Conservation (phyloP, 1,140 invertebrate genomes). For the Dreissena rostriformis region DNA sequence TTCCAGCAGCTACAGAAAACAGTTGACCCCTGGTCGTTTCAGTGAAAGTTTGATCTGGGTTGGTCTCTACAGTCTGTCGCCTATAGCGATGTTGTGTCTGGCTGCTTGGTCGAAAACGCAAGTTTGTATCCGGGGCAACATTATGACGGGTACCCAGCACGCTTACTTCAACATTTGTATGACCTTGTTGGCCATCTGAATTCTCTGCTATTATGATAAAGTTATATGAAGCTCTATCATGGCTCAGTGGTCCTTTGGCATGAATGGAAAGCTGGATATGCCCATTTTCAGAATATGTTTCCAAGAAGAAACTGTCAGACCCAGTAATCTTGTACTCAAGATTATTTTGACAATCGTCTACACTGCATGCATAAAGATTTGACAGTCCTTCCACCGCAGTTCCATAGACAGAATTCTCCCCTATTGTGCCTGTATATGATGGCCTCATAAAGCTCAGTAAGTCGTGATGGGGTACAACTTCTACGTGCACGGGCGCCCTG, state of each 20-base stretch:
- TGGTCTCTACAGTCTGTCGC: slow-evolving; percentile 12
- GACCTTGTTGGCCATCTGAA: slow-evolving; percentile 7
- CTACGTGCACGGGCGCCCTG: slow-evolving; percentile 1
- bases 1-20: neutral
- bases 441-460: slow-evolving; percentile 3
- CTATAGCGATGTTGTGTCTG: neutral
- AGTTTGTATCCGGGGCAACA: neutral
- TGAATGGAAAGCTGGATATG: slow-evolving; percentile 34
- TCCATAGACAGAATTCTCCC: neutral
- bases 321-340: slow-evolving; percentile 37
- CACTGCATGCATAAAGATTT: slow-evolving; percentile 25
- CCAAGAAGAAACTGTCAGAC: slow-evolving; percentile 21
- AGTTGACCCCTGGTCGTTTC: slow-evolving; percentile 25
- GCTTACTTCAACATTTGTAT: slow-evolving; percentile 13
- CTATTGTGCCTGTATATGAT: slow-evolving; percentile 8
- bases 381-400: slow-evolving; percentile 31
- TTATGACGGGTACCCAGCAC: neutral
- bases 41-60: neutral
- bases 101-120: neutral
- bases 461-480: neutral
- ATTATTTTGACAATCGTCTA: slow-evolving; percentile 1
- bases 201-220: slow-evolving; percentile 38
- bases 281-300: slow-evolving; percentile 10
- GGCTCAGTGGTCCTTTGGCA: neutral
- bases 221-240: neutral